phyloP scores from a whole-genome alignment of 2,113 vertebrate genomes.

The Pavo muticus region DNA sequence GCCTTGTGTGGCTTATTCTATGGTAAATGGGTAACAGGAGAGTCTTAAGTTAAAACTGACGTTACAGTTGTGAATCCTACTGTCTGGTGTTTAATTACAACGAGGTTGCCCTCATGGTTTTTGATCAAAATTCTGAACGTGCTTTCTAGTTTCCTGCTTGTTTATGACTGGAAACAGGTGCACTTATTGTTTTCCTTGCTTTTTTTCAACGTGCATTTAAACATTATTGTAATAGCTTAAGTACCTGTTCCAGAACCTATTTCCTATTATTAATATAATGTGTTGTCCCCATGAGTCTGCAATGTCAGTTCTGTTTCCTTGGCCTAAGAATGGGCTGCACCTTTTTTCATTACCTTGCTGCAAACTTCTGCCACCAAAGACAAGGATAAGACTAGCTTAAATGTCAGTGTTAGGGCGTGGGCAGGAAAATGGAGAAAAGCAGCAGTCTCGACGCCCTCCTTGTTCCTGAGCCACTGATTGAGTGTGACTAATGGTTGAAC shows the following conservation, averaged over 20 bases:
- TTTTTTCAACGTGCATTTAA: not conserved
- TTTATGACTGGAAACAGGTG: not conserved
- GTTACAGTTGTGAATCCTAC: not conserved
- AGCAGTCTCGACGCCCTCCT: not conserved
- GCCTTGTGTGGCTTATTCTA: not conserved
- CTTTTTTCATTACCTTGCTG: not conserved
- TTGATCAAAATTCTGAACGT: not conserved
- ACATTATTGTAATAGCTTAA: not conserved
- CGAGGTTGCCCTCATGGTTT: not conserved
- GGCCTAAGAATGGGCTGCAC: not conserved
- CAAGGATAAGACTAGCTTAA: not conserved
- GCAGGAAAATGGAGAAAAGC: not conserved
- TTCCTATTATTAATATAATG: not conserved
- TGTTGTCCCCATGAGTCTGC: not conserved
- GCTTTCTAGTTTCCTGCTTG: not conserved
- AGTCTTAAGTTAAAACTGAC: not conserved
- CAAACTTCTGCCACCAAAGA: not conserved
- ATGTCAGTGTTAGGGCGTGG: not conserved
- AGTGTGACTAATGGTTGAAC: fast-evolving
- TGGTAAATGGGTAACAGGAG: not conserved
- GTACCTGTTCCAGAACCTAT: not conserved
- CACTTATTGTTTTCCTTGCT: not conserved
- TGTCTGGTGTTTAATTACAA: not conserved
- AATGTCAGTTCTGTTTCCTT: not conserved
- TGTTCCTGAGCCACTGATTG: not conserved